These are phyloP conservation scores for Nephrotoma flavescens DNA, from an alignment of 2,888 invertebrate genomes.

Conservation along the genomic window DNA sequence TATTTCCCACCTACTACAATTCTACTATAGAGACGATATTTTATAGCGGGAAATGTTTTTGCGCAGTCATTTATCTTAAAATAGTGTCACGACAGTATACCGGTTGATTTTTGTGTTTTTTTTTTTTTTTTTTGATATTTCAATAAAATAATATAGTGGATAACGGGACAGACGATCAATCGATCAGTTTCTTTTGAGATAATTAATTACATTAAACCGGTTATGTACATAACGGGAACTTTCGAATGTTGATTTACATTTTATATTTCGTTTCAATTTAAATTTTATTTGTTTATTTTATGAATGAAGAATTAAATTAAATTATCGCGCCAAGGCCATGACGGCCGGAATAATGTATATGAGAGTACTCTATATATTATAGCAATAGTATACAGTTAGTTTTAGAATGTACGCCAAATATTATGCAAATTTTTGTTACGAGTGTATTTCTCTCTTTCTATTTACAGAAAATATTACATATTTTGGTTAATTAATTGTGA, in stretches of 20 bases:
- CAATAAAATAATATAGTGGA: neutral
- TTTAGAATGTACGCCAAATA: neutral
- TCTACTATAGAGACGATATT: neutral
- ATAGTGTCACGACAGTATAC: neutral
- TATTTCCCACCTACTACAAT: neutral
- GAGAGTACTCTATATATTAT: neutral
- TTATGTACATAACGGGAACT: neutral
- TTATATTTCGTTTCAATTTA: neutral
- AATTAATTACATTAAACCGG: neutral
- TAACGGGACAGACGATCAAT: neutral
- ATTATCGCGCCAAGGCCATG: neutral
- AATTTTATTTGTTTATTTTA: neutral
- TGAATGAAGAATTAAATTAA: neutral
- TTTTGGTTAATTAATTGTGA: neutral
- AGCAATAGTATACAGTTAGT: neutral
- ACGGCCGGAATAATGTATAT: neutral
- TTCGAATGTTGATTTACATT: no score
- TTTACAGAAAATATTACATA: neutral
- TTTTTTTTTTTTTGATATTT: neutral
- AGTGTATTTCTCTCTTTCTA: neutral
- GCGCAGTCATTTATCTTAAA: neutral
- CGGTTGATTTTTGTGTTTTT: neutral
- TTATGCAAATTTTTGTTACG: neutral
- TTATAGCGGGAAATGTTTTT: neutral
- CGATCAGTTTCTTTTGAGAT: no score